Evolutionary conservation across 2,113 vertebrate genomes (phyloP), one percentile per base, ranked within the genome.

Genomic region (Numida meleagris): DNA sequence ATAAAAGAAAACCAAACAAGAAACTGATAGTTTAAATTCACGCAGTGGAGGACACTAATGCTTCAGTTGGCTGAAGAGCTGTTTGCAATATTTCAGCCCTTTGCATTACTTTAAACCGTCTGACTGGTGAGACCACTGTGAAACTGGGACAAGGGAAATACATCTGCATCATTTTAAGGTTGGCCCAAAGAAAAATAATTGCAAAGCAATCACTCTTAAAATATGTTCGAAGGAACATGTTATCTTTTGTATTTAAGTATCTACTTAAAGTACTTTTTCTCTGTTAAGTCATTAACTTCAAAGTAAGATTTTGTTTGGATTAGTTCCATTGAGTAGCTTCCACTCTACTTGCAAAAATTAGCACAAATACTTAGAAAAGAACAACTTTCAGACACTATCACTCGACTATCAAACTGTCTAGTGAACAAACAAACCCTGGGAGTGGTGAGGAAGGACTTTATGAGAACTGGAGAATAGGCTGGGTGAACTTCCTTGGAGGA

Each of bases 401-500:
- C 20, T 71, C 61, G 51, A 65, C 57, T 78, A 80, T 88, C 85
- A 88, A 91, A 83, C 46, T 65, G 51, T 53, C 63, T 86, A 5
- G 63, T 94, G 82, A 92, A 86, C 68, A 87, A 91, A 77, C 3
- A 23, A 81, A 61, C 12, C 25, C 33, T 74, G 27, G 31, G 57
- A 91, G 0, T 2, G 4, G 16, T 24, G 23, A 86, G 72, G 76
- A 88, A 94, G 63, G 59, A 84, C 45, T 57, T 29, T n/a, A 57
- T 33, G 38, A 31, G 63, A 89, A 33, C 34, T 81, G 57, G 42
- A 91, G 55, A 88, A 59, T 12, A 82, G 46, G 63, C 62, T n/a
- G 53, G 82, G 67, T 77, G 20, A 89, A 89, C 55, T 88, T 90
- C 80, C 96, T 78, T 20, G 10, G 50, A 92, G 86, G 80, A 90